A percentile compares a stretch with the other conserved stretches of the same genome.
phyloP scores from a whole-genome alignment of 2,797 vertebrate genomes.

The Gymnodraco acuticeps region DNA sequence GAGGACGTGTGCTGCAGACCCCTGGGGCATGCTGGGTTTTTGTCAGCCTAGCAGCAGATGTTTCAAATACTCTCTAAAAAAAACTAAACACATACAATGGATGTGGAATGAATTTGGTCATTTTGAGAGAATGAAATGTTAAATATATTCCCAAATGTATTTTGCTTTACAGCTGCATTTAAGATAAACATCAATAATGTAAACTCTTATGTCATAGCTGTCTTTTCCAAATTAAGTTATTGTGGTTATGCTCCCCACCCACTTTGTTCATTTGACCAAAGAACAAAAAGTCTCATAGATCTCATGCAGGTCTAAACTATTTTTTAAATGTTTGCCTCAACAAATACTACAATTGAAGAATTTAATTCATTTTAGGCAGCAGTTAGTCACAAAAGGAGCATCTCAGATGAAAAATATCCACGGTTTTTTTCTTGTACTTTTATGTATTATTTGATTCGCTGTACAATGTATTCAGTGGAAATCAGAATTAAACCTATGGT shows the following conservation, averaged over 20 bases:
- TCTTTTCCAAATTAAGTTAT: background rate
- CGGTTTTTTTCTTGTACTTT: background rate
- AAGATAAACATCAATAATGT: background rate
- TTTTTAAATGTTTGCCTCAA: background rate
- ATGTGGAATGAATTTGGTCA: background rate
- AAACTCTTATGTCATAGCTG: background rate
- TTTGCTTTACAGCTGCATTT: background rate
- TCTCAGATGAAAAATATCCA: background rate
- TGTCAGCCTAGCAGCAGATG: background rate
- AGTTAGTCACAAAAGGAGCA: background rate
- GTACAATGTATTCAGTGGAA: background rate
- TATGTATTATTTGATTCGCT: background rate
- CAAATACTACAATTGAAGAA: background rate
- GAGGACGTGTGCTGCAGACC: background rate
- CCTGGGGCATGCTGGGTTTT: background rate
- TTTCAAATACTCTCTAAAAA: background rate
- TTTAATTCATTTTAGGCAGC: background rate
- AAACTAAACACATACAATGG: no score
- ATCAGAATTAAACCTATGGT: background rate
- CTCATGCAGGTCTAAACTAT: background rate
- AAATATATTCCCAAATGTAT: background rate
- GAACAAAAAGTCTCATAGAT: background rate
- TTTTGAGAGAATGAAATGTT: background rate
- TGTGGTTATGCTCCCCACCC: background rate
- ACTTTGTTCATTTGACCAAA: background rate